Base-by-base conservation (phyloP, 2,888 invertebrate species). In the Julus scandinavius region DNA sequence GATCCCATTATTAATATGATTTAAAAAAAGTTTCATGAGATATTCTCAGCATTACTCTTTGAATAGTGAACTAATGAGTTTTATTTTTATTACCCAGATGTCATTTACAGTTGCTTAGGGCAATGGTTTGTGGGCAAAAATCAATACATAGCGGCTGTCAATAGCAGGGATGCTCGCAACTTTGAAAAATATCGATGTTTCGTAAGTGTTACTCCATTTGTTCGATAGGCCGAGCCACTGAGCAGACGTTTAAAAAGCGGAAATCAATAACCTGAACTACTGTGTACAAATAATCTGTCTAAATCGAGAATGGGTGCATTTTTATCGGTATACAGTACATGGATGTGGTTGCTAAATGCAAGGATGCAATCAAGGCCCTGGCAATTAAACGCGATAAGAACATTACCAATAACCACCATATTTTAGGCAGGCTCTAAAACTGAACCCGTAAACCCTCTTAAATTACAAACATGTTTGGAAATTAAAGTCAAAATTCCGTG, bases 101-200 rank as follows among this genome's bases (percentile, higher is more conserved):
- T 97, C 9, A 97, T 98, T 92, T 98, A 96, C 92, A 97, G 96
- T 92, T 98, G 98, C 91, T 93, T 98, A 89, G 98, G 98, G 0
- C 97, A 98, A 93, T 98, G 98, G 98, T 97, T 98, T 93, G 96
- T 97, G 45, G 97, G 96, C 17, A 98, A 98, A 92, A 98, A 99
- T 93, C 98, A 98, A 91, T 99, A 96, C 92, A 98, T 99, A 93
- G 99, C 98, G 88, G 97, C 98, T n/a, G 97, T 97, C 9, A 98
- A 99, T 91, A 97, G 98, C 0, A 98, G 98, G 91, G 98, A 98
- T 92, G 98, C 98, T 9, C 95, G 98, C 91, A 96, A 96, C 92
- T 97, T 99, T 92, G 98, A 98, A 92, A 96, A 96, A 91, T 99
- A 97, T 92, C 94, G 98, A 80, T 99, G 99, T 92, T 97, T 99